Evolutionary conservation across 1,140 invertebrate species (phyloP).

Genomic region (Drosophila quadrilineata): DNA sequence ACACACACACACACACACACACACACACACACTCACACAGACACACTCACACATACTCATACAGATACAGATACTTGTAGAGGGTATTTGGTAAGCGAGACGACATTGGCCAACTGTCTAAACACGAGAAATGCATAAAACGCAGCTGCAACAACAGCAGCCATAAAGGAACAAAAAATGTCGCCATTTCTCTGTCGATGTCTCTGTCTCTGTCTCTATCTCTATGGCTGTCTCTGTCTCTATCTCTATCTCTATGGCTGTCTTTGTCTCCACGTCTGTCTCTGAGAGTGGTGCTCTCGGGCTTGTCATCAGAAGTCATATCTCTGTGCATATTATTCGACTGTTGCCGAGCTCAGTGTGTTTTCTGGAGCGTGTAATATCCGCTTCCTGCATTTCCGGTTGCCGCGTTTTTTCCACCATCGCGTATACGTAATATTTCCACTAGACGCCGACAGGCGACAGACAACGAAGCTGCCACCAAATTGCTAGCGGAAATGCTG

Average conservation of each 20-base stretch:
- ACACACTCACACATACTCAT: not conserved
- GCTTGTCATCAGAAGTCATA: conserved; percentile 69
- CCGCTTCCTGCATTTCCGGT: conserved; percentile 78
- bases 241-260: not conserved
- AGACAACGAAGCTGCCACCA: conserved; percentile 49
- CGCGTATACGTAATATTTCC: conserved; percentile 49
- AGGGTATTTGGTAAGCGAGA: conserved; percentile 6
- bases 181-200: conserved; percentile 3
- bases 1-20: too few species aligned
- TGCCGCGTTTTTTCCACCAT: conserved; percentile 47
- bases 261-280: not conserved
- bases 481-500: conserved; percentile 77
- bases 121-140: conserved; percentile 68
- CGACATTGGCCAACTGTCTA: conserved; percentile 56
- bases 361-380: conserved; percentile 78
- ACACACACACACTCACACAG: too few species aligned
- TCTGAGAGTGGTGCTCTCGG: not conserved
- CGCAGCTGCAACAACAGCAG: conserved; percentile 14
- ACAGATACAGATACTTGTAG: not conserved
- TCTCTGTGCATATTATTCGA: conserved; percentile 67
- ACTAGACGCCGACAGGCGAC: conserved; percentile 32
- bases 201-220: not conserved
- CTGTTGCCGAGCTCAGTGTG: conserved; percentile 25
- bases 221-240: not conserved
- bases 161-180: conserved; percentile 42